phyloP scores from a whole-genome alignment of 2,113 vertebrate species.

The Nothoprocta perdicaria region DNA sequence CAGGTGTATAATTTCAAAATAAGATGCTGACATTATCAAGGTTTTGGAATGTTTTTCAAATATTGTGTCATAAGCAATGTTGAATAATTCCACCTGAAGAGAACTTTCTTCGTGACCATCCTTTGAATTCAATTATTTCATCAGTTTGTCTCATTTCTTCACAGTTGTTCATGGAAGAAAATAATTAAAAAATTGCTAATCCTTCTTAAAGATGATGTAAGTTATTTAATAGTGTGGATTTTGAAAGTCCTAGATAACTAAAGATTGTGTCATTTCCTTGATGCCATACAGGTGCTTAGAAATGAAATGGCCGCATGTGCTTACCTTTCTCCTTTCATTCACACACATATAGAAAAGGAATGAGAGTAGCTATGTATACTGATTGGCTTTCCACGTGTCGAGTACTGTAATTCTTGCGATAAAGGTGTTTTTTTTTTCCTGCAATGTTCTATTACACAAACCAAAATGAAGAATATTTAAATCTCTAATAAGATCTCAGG shows the following conservation, averaged over 20 bases:
- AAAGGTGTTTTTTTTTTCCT: background rate
- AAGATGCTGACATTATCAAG: background rate
- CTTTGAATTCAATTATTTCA: background rate
- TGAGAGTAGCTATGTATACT: background rate
- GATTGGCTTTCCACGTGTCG: background rate
- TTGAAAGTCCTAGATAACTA: background rate
- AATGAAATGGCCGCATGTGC: background rate
- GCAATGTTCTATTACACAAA: background rate
- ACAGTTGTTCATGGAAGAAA: background rate
- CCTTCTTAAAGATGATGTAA: background rate
- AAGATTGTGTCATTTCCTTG: background rate
- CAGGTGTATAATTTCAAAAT: background rate
- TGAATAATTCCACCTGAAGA: background rate
- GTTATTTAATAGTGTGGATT: constrained; percentile 14
- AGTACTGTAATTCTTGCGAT: background rate
- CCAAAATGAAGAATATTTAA: background rate
- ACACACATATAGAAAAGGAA: background rate
- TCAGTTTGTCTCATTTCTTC: constrained; percentile 5
- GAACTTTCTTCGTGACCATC: background rate
- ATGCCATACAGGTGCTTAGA: background rate
- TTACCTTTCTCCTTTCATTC: background rate
- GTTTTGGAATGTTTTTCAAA: background rate
- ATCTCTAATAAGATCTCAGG: background rate
- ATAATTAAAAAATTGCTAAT: background rate
- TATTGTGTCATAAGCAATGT: background rate